These are phyloP conservation scores for Plusia festucae DNA, from an alignment of 2,888 invertebrate species.

Conservation along the genomic window DNA sequence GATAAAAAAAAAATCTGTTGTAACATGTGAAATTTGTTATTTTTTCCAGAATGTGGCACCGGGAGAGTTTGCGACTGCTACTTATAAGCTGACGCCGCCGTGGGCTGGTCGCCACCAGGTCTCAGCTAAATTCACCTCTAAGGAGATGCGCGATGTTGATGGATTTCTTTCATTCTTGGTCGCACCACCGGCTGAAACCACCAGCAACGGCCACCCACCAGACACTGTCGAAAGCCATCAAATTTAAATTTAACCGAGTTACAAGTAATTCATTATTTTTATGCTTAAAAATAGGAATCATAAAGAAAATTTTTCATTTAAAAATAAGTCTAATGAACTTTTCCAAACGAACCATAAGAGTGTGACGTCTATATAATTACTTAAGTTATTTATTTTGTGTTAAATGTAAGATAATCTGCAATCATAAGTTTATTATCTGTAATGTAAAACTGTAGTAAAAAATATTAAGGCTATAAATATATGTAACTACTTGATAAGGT, in stretches of 20 bases:
- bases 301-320: not conserved
- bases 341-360: conserved; percentile 6
- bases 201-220: conserved; percentile 78
- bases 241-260: conserved; percentile 58
- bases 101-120: conserved; percentile 95
- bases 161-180: conserved; percentile 95
- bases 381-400: conserved; percentile 47
- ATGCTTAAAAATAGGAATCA: not conserved
- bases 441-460: no score
- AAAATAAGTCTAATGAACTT: not conserved
- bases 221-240: conserved; percentile 72
- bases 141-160: conserved; percentile 96
- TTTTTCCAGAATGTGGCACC: conserved; percentile 78
- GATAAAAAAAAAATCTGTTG: not conserved
- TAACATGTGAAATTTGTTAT: not conserved
- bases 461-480: no score
- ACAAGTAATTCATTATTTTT: conserved; percentile 12
- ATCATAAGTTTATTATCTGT: no score
- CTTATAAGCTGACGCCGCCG: conserved; percentile 94
- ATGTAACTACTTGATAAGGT: not conserved
- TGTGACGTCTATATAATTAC: conserved; percentile 24
- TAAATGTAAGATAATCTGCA: conserved; percentile 23
- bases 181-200: conserved; percentile 77
- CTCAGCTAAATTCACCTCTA: conserved; percentile 95
- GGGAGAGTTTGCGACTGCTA: conserved; percentile 92